These are phyloP conservation scores for Hirundo rustica DNA, from an alignment of 2,797 vertebrate species.

Conservation along the genomic window DNA sequence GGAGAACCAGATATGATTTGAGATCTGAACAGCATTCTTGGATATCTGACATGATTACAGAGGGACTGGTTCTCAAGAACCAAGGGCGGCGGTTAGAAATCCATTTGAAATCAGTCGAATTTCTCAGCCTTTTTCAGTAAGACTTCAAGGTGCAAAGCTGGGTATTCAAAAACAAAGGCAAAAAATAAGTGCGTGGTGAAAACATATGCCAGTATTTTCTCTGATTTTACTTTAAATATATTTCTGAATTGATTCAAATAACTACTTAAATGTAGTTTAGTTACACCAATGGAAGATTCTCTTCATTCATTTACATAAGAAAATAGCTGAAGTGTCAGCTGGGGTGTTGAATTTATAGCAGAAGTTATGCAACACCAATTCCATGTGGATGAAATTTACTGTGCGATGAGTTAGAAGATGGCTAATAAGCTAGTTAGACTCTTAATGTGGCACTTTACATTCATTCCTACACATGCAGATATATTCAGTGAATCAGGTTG, in stretches of 20 bases:
- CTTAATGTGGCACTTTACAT: background rate
- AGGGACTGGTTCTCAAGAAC: background rate
- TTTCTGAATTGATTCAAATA: background rate
- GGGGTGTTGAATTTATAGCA: background rate
- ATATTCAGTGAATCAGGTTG: background rate
- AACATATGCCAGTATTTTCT: background rate
- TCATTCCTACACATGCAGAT: background rate
- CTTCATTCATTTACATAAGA: background rate
- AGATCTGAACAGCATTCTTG: background rate
- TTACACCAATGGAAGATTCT: background rate
- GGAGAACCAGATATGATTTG: background rate
- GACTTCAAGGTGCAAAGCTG: background rate
- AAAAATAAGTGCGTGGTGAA: background rate
- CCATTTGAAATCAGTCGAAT: rapidly evolving
- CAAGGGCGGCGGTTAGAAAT: background rate
- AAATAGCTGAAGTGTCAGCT: background rate
- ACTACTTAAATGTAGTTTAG: background rate
- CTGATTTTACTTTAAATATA: background rate
- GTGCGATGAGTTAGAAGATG: background rate
- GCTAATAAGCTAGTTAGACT: background rate
- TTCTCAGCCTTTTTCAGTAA: background rate
- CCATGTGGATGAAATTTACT: background rate
- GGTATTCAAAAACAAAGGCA: background rate
- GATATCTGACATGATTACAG: background rate
- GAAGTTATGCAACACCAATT: background rate